These are phyloP conservation scores for Bostrychus sinensis DNA, from an alignment of 2,113 vertebrate genomes.

Conservation along the genomic window DNA sequence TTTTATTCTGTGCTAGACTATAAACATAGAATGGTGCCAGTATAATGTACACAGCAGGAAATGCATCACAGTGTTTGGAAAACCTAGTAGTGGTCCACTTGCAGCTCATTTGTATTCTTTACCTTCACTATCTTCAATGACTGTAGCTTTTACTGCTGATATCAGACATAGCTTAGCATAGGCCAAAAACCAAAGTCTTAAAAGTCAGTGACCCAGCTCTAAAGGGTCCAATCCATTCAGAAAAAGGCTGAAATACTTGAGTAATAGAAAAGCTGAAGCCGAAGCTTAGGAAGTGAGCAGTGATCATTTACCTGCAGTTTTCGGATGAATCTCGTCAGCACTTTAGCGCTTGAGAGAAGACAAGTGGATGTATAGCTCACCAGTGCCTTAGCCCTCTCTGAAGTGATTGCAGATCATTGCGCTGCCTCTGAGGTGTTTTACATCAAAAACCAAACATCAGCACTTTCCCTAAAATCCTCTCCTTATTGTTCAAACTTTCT, in stretches of 20 bases:
- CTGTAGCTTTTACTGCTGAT: too few relatives aligned
- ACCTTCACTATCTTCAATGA: too few relatives aligned
- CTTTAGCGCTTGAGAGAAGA: constrained; percentile 37
- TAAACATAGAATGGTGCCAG: too few relatives aligned
- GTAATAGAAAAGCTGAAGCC: neutral
- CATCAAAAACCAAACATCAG: constrained; percentile 49
- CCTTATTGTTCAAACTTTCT: neutral
- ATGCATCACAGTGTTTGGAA: too few relatives aligned
- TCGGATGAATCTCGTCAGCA: constrained; percentile 47
- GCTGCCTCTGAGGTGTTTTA: constrained; percentile 32
- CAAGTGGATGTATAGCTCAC: constrained; percentile 25
- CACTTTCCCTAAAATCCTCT: constrained; percentile 33
- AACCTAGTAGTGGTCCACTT: too few relatives aligned
- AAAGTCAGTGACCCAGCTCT: constrained; percentile 24
- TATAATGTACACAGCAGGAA: too few relatives aligned
- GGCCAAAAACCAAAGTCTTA: neutral
- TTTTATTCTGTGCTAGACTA: too few relatives aligned
- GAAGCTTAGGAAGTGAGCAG: neutral
- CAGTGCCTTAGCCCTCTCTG: constrained; percentile 21
- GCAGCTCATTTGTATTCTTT: too few relatives aligned
- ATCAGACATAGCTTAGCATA: too few relatives aligned
- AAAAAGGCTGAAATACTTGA: neutral
- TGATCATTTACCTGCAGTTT: constrained; percentile 17
- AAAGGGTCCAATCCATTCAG: neutral
- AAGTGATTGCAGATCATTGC: constrained; percentile 51